phyloP scores from a whole-genome alignment of 1,140 invertebrate genomes.

The silkworm (Bombyx mori) region ASM3026992v2 NC_085111.1:5208501-5209000 shows the following conservation, averaged over 20 bases:
- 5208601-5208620: too few species aligned
- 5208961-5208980: conserved; percentile 32
- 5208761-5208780: conserved; percentile 21
- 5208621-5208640: too few species aligned
- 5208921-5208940: conserved; percentile 56
- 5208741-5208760: conserved; percentile 12
- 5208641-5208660: too few species aligned
- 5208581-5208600: too few species aligned
- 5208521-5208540: too few species aligned
- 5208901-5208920: conserved; percentile 43
- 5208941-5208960: conserved; percentile 47
- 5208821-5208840: conserved; percentile 21
- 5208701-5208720: too few species aligned
- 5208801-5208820: conserved; percentile 50
- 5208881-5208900: conserved; percentile 19
- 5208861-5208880: conserved; percentile 18
- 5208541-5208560: too few species aligned
- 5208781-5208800: conserved; percentile 47
- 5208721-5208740: conserved; percentile 2
- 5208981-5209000: conserved; percentile 19
- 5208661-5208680: too few species aligned
- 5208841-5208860: conserved; percentile 8
- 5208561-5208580: too few species aligned
- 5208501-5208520: too few species aligned
- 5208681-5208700: too few species aligned